These are phyloP conservation scores for Laspeyria flexula DNA, from an alignment of 2,888 invertebrate species.

Conservation along the genomic window DNA sequence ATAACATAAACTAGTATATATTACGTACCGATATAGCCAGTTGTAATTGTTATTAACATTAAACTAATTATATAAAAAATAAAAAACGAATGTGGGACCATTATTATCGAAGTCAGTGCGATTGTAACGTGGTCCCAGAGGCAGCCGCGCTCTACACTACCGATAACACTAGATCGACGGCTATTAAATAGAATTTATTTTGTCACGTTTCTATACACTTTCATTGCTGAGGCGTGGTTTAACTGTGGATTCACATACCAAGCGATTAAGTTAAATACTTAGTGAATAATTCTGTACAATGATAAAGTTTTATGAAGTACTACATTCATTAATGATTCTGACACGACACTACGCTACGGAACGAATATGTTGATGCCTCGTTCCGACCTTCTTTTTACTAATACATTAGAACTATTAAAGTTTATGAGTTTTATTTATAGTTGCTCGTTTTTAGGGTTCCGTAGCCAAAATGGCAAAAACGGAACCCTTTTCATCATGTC, in stretches of 20 bases:
- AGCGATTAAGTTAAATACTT: neutral
- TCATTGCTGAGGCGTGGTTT: neutral
- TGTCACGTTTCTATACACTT: slow-evolving; percentile 21
- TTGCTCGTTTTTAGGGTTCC: no score
- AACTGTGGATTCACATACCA: neutral
- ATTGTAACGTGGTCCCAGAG: slow-evolving; percentile 9
- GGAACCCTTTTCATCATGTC: no score
- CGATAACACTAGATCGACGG: slow-evolving; percentile 25
- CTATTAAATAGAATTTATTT: slow-evolving; percentile 16
- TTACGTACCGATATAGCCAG: slow-evolving; percentile 5
- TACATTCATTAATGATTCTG: no score
- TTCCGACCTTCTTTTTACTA: no score
- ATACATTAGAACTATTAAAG: no score
- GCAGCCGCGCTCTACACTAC: slow-evolving; percentile 13
- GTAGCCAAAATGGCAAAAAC: no score
- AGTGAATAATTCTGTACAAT: no score
- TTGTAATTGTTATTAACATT: neutral
- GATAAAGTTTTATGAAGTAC: no score
- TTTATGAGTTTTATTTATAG: no score
- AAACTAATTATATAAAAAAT: slow-evolving; percentile 3
- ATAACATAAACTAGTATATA: neutral
- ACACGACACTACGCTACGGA: no score
- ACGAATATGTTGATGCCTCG: no score
- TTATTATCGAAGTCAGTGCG: slow-evolving; percentile 4
- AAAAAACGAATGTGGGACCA: slow-evolving; percentile 15